Evolutionary conservation across 2,113 vertebrate genomes (phyloP).

Genomic region (Xiphorhynchus elegans): DNA sequence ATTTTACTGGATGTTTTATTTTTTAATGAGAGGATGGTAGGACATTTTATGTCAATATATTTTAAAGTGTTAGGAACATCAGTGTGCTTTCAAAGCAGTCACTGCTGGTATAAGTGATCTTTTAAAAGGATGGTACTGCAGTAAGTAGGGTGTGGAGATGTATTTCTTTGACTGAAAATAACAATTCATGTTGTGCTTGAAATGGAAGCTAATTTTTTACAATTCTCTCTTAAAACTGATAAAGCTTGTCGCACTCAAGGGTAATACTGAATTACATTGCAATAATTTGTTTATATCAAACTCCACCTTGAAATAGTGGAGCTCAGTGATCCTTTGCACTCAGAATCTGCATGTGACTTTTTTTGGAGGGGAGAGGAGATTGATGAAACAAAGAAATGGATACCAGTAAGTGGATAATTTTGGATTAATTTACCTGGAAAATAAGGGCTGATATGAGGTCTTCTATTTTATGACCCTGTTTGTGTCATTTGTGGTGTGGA

Average conservation of each 20-base stretch:
- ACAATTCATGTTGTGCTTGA: neutral
- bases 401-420: neutral
- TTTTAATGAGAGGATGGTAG: neutral
- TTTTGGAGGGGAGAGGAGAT: neutral
- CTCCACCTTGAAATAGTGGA: neutral
- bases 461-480: neutral
- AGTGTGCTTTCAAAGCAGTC: neutral
- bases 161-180: neutral
- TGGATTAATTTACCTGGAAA: constrained; percentile 26
- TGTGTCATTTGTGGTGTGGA: constrained; percentile 9
- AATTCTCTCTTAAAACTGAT: neutral
- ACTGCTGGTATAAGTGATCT: neutral
- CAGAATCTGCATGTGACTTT: neutral
- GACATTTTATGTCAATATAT: neutral
- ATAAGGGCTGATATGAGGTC: neutral
- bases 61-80: neutral
- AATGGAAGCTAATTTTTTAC: neutral
- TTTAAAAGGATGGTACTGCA: neutral
- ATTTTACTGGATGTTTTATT: neutral
- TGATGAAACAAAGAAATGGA: neutral
- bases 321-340: neutral
- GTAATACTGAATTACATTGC: neutral
- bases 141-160: neutral
- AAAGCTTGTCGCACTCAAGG: neutral
- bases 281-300: neutral